Conservation (phyloP, 2,113 vertebrate species). For the Periophthalmus modestus region DNA sequence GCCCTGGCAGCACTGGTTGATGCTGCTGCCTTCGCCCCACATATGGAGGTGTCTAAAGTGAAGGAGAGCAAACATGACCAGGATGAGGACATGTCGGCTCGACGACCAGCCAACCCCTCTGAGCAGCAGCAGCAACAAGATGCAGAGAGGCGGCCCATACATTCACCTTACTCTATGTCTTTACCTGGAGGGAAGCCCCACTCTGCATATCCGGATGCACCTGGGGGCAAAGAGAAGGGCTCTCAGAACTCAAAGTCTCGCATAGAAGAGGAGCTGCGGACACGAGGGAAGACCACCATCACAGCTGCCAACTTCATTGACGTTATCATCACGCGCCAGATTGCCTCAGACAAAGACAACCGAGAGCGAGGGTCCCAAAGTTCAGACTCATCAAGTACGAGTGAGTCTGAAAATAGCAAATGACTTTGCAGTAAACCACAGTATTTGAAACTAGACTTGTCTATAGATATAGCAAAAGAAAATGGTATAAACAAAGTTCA, state of each 20-base stretch:
- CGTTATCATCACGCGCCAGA: constrained; percentile 98
- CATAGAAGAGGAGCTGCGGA: constrained; percentile 96
- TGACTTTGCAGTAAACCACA: not conserved
- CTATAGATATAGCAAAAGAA: not conserved
- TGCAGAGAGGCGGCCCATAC: constrained; percentile 77
- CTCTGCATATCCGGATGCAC: constrained; percentile 83
- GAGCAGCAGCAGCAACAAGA: constrained; percentile 85
- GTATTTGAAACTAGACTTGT: not conserved
- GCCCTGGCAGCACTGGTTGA: constrained; percentile 94
- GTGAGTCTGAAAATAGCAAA: constrained; percentile 76
- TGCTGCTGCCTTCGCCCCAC: constrained; percentile 90
- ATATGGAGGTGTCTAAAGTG: constrained; percentile 91
- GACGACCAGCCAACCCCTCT: constrained; percentile 79
- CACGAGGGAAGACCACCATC: constrained; percentile 96
- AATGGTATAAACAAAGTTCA: not conserved
- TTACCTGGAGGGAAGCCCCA: constrained; percentile 84
- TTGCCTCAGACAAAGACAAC: constrained; percentile 94
- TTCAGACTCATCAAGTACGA: constrained; percentile 93
- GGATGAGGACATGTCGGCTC: constrained; percentile 81
- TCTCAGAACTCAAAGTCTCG: constrained; percentile 89
- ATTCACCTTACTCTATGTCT: constrained; percentile 73
- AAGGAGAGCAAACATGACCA: constrained; percentile 92
- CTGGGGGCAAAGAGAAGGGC: constrained; percentile 86
- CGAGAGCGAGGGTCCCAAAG: constrained; percentile 93
- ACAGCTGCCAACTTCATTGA: constrained; percentile 98